phyloP scores from a whole-genome alignment of 1,140 invertebrate species.

The Stegodyphus mimosarum region DNA sequence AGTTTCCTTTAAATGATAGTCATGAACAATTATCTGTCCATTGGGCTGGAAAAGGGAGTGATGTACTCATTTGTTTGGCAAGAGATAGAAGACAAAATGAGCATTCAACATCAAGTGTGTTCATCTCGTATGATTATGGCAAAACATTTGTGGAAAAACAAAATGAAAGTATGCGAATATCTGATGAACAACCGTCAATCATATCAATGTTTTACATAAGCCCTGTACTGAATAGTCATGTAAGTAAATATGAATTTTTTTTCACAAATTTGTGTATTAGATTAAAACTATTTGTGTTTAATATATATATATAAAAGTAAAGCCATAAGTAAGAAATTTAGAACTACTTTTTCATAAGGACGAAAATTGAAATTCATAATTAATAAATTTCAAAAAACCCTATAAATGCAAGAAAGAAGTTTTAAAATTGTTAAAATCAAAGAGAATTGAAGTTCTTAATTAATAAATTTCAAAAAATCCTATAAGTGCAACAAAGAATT shows the following conservation, averaged over 20 bases:
- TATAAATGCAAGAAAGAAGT: too few relatives aligned
- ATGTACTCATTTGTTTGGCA: conserved; percentile 87
- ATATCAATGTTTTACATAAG: conserved; percentile 88
- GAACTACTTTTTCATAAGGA: too few relatives aligned
- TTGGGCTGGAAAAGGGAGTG: conserved; percentile 86
- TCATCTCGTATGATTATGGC: conserved; percentile 88
- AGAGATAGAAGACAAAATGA: conserved; percentile 71
- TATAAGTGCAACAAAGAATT: too few relatives aligned
- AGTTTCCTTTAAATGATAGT: conserved; percentile 78
- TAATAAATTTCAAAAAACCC: too few relatives aligned
- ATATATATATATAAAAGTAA: too few relatives aligned
- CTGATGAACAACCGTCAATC: conserved; percentile 73
- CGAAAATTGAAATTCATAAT: too few relatives aligned
- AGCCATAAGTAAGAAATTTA: too few relatives aligned
- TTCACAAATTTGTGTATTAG: conserved; percentile 62
- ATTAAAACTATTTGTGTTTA: conserved; percentile 5
- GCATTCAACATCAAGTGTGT: conserved; percentile 77
- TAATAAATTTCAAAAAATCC: too few relatives aligned
- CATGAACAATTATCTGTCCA: conserved; percentile 89
- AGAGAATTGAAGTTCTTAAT: too few relatives aligned
- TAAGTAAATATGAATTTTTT: conserved; percentile 69
- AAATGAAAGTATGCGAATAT: conserved; percentile 67
- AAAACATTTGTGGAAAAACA: conserved; percentile 78
- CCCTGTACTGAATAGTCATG: conserved; percentile 79
- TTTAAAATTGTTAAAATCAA: too few relatives aligned